Base-by-base conservation (phyloP, 2,113 vertebrate genomes). In the Eleginops maclovinus region DNA sequence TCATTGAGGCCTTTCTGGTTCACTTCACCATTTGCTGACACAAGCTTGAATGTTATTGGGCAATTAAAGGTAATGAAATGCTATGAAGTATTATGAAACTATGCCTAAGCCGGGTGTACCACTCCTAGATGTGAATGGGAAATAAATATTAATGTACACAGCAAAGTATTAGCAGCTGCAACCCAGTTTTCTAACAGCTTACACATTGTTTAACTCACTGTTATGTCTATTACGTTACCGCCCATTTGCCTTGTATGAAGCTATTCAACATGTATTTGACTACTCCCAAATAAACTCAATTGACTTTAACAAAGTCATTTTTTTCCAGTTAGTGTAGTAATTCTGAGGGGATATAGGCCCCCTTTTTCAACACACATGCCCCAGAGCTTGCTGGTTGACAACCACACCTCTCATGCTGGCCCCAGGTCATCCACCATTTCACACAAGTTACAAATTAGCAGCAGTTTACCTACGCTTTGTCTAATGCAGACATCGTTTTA, bases 21-120 rank as follows among this genome's bases (percentile, higher is more conserved):
- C 88, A 87, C 72, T 87, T 91, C 83, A 76, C 88, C 84, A 84
- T 90, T 85, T 77, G 81, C 85, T 89, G 85, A 92, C 87, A 88
- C 90, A 85, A 87, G 83, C 85, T 81, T 88, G 81, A 88, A 77
- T 82, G 89, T 89, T 92, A 89, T 89, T 88, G 82, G 86, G 65
- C 79, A 92, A 88, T 93, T 93, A 91, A 85, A 87, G 79, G 72
- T 87, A 87, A 91, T 89, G 81, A 89, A 88, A 88, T 72, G 84
- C 82, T 77, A 44, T 61, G 13, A 55, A 81, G 87, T 74, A 50
- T 88, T 88, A 82, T 70, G 77, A 73, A 91, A 87, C 79, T 41
- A 53, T 58, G 47, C 59, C 66, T 28, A 54, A 75, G 79, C 74
- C 26, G 72, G 43, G 63, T 19, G 85, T 49, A 71, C 81, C 75